Evolutionary conservation across 2,113 vertebrate species (phyloP), one percentile per base, ranked within the genome.

Genomic region (Upupa epops): DNA sequence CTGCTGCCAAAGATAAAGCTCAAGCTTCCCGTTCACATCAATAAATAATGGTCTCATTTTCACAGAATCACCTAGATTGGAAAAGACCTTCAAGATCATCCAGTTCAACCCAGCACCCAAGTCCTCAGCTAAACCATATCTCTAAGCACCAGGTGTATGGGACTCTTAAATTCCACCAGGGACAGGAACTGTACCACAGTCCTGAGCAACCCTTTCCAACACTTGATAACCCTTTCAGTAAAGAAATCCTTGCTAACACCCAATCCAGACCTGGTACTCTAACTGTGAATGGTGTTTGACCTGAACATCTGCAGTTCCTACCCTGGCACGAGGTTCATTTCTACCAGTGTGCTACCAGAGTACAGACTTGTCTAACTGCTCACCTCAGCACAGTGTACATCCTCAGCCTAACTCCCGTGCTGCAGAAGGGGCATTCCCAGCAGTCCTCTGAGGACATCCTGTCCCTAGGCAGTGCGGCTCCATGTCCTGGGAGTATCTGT

Each of bases 401-500:
- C 56, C 32, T 84, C 79, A 64, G 8, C 0, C 1, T 49, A 63
- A 49, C 40, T 69, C 55, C 36, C 68, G 17, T 17, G 48, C 34
- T 54, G 72, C n/a, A n/a, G n/a, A 72, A 25, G 34, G 11, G 59
- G 59, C 17, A 7, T 20, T 73, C n/a, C 40, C 0, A 2, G 40
- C 26, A 51, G n/a, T 42, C 21, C 36, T 36, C 71, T 16, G 8
- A 51, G 45, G 64, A 17, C 0, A 0, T n/a, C 32, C 60, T 4
- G 5, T 52, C 34, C 46, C 46, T 65, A 13, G 55, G 37, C n/a
- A 58, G 5, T 6, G 15, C 22, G 51, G 25, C 36, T 82, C 42
- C 37, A 5, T 3, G 31, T 3, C 32, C 21, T 1, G 3, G n/a
- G 6, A 34, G 79, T n/a, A 64, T 8, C 17, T 1, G 0, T 2